Evolutionary conservation across 2,888 invertebrate genomes (phyloP), one percentile per base, ranked within the genome.

Genomic region (Agriopis marginaria): DNA sequence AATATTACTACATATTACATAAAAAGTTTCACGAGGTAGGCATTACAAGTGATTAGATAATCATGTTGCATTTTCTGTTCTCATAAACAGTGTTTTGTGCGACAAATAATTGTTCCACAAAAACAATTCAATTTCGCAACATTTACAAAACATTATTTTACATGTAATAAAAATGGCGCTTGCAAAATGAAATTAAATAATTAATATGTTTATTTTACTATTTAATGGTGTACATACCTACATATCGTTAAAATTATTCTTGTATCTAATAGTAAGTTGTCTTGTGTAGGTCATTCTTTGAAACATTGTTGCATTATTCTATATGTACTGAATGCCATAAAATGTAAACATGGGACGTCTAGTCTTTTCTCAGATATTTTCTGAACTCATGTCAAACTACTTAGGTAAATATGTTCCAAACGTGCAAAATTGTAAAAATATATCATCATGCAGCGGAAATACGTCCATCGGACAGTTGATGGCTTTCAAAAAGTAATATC

Each of bases 101-200:
- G 72, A 70, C 55, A 49, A 45, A 58, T 9, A 17, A 61, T 63
- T 49, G 63, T 59, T 72, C 67, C 72, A 66, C 75, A 74, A 69
- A 86, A 89, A 89, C 89, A 89, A 89, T 89, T 89, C 89, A 89
- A 89, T 89, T 89, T 89, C 89, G 89, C 88, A 83, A 81, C 77
- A 79, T 61, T 63, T 51, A 61, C 63, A 66, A 45, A 53, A 47
- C n/a, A 47, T 49, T 12, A 49, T 60, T 44, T 50, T 42, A 49
- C 5, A 42, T 54, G 50, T 23, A 60, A 68, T 11, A 11, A 56
- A 69, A 47, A 23, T 51, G 8, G 58, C 45, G 42, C n/a, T n/a
- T 23, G 4, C 8, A 44, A 61, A 55, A 40, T 12, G 9, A 65
- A 14, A 14, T 47, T 47, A 51, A 12, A 40, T 7, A 55, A 54